Evolutionary conservation across 2,113 vertebrate genomes (phyloP).

Genomic region (Anolis carolinensis): DNA sequence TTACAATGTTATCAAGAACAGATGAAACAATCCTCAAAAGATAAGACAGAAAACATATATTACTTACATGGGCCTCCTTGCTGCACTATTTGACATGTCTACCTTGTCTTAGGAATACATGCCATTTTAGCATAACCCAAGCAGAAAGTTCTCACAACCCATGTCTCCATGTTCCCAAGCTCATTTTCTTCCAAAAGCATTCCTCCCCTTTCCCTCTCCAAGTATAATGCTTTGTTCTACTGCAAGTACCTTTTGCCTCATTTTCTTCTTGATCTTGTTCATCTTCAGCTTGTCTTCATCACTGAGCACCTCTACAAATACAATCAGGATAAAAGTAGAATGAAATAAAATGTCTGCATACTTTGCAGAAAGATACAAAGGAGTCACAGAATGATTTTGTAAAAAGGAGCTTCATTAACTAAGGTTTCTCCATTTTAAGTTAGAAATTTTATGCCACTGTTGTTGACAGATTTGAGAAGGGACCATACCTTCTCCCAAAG

Average conservation of each 20-base stretch:
- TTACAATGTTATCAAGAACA: not conserved
- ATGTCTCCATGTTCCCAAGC: too few species aligned
- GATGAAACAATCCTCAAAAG: not conserved
- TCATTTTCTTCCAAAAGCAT: not conserved
- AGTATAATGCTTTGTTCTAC: not conserved
- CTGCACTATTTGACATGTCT: not conserved
- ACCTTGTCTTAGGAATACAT: not conserved
- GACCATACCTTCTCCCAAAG: not conserved
- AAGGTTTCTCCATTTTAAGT: too few species aligned
- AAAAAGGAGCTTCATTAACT: too few species aligned
- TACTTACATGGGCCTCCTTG: not conserved
- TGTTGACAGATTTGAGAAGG: too few species aligned
- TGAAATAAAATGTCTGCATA: not conserved
- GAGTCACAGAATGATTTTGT: too few species aligned
- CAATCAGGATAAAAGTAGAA: fast-evolving
- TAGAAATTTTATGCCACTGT: too few species aligned
- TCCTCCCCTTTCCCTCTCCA: not conserved
- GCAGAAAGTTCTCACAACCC: not conserved
- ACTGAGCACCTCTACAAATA: constrained; percentile 82
- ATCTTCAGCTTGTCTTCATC: constrained; percentile 92
- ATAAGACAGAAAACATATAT: not conserved
- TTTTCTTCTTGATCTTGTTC: constrained; percentile 93
- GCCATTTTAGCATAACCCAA: not conserved
- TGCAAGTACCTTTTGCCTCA: constrained; percentile 85
- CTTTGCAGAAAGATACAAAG: too few species aligned